phyloP scores from a whole-genome alignment of 1,140 invertebrate species.

The Caenorhabditis elegans region DNA sequence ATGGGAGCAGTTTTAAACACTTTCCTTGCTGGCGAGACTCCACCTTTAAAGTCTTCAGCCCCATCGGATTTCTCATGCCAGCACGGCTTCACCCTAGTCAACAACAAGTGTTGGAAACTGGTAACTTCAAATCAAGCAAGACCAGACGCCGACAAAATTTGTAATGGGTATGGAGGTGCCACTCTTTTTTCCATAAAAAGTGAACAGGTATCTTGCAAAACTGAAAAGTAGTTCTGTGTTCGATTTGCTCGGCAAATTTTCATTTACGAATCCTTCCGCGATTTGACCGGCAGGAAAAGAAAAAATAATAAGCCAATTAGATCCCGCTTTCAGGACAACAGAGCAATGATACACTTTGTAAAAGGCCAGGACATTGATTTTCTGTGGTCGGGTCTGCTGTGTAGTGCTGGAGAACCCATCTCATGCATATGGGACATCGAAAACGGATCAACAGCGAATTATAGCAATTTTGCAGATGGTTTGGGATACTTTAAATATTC shows the following conservation, averaged over 20 bases:
- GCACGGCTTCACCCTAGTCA: background rate
- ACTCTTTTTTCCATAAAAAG: background rate
- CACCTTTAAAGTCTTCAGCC: too few species aligned
- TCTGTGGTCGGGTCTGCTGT: background rate
- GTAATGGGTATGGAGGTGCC: background rate
- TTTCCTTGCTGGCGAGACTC: too few species aligned
- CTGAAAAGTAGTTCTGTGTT: background rate
- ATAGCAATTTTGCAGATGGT: background rate
- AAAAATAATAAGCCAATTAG: background rate
- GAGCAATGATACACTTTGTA: background rate
- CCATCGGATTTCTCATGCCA: too few species aligned
- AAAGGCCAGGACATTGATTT: background rate
- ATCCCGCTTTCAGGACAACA: background rate
- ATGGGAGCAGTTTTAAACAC: too few species aligned
- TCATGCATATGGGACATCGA: background rate
- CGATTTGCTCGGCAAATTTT: too few species aligned
- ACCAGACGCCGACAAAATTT: background rate
- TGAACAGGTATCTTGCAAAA: background rate
- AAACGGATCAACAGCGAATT: background rate
- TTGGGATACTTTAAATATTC: background rate
- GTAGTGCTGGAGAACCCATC: background rate
- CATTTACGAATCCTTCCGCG: too few species aligned
- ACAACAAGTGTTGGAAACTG: background rate
- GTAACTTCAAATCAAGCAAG: background rate
- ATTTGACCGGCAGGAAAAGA: too few species aligned